phyloP scores from a whole-genome alignment of 2,888 invertebrate genomes.

The Erynnis tages region DNA sequence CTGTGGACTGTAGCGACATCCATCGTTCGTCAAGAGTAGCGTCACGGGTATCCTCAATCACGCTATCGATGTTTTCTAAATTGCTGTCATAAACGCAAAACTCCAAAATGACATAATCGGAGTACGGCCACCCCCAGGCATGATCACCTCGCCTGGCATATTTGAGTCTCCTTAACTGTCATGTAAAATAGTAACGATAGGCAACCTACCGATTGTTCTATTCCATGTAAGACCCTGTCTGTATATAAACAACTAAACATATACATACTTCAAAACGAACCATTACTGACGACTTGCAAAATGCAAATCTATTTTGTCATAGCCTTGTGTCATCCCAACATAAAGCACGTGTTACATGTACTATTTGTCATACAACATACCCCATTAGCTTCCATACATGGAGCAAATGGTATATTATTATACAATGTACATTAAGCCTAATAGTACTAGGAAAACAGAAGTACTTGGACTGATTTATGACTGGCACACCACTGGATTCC shows the following conservation, averaged over 20 bases:
- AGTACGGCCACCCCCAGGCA: no score
- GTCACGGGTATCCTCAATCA: no score
- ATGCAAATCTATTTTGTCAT: slow-evolving; percentile 18
- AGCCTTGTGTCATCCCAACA: slow-evolving; percentile 6
- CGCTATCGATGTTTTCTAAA: no score
- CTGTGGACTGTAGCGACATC: no score
- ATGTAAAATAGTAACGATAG: no score
- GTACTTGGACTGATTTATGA: slow-evolving; percentile 13
- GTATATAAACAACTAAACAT: not conserved
- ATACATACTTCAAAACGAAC: slow-evolving; percentile 2
- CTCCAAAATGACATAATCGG: no score
- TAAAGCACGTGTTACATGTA: not conserved
- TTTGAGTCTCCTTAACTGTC: no score
- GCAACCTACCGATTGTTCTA: no score
- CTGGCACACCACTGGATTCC: not conserved
- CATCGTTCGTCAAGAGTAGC: no score
- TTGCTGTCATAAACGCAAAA: no score
- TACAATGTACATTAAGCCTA: slow-evolving; percentile 14
- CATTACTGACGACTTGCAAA: not conserved
- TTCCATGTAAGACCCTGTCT: no score
- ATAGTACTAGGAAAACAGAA: slow-evolving; percentile 20
- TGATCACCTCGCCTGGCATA: no score
- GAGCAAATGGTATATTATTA: slow-evolving; percentile 4
- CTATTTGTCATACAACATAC: slow-evolving; percentile 22
- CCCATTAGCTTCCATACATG: slow-evolving; percentile 11